Base-by-base conservation (phyloP, 2,113 vertebrate genomes). In the Porphyrio hochstetteri region DNA sequence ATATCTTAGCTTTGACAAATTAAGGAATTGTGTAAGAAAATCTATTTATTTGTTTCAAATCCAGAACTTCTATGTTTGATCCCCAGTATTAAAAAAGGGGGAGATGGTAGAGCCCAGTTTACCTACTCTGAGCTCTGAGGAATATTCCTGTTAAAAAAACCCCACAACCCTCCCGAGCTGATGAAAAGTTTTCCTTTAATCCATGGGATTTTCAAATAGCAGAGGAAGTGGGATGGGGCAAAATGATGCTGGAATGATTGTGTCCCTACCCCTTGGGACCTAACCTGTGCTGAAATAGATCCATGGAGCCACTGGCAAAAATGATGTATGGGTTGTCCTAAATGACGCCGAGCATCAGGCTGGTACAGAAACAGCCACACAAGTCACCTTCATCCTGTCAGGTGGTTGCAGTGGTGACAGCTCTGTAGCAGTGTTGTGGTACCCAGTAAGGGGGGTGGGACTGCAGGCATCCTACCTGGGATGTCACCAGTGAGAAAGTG, bases 201-300 rank as follows among this genome's bases (percentile, higher is more conserved):
- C 60, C 11, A 25, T 13, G 8, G 21, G 25, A 13, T 68, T 84
- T 86, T 71, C 82, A 87, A 57, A 44, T 15, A 36, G 19, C 15
- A 18, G 48, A 63, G 40, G 35, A 82, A 83, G 13, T 0, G 0
- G 10, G 63, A 50, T 0, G 59, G 33, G 17, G 6, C 65, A 89
- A 56, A 86, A 42, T 1, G 2, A 33, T 44, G 23, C 64, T 63
- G 48, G 16, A 50, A 18, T 35, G 8, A 11, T 2, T 38, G 28
- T 19, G 9, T 63, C 56, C 53, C 33, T 79, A 16, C 4, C 6
- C 35, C 25, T 42, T 36, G 16, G 25, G 53, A 57, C 36, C 70
- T 78, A 72, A 76, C 20, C 20, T 2, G 0, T 44, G n/a, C 72
- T 87, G 40, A 72, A 90, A 42, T 6, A 80, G 36, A 64, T n/a